Conservation (phyloP, 2,888 invertebrate species). For the Opisthograptis luteolata region DNA sequence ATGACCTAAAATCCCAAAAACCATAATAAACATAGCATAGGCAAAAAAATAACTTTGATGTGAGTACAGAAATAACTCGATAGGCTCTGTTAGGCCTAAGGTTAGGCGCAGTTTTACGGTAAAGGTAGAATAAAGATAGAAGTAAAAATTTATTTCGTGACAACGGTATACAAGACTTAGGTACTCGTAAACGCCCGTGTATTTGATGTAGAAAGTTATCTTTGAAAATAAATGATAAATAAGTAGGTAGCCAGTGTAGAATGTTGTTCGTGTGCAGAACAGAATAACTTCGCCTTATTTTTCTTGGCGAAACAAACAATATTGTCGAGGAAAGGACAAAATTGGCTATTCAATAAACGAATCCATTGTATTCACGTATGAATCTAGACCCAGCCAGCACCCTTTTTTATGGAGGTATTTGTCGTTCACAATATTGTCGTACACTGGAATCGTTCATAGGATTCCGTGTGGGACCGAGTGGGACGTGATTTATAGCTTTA, state of each 20-base stretch:
- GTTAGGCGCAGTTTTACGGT: no score
- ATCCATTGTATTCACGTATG: conserved; percentile 38
- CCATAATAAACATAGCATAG: no score
- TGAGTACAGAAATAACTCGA: no score
- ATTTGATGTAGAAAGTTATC: not conserved
- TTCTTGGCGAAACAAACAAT: conserved; percentile 9
- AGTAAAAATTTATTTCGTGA: no score
- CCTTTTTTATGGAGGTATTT: conserved; percentile 46
- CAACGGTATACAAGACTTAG: no score
- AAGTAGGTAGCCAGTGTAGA: conserved; percentile 16
- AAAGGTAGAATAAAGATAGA: no score
- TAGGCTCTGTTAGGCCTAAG: no score
- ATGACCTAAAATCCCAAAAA: no score
- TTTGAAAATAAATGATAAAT: not conserved
- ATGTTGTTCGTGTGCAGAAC: conserved; percentile 31
- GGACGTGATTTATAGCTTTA: conserved; percentile 50
- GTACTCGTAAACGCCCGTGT: no score
- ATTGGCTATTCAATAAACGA: conserved; percentile 36
- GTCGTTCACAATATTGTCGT: conserved; percentile 46
- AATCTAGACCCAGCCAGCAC: conserved; percentile 42
- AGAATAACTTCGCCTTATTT: conserved; percentile 18
- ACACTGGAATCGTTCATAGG: conserved; percentile 45
- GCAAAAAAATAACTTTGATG: no score
- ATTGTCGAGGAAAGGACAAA: conserved; percentile 22
- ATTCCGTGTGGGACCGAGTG: conserved; percentile 39